Percentiles rank a stretch among this genome's conserved stretches.
Conservation (phyloP, 2,113 vertebrate species). For the Nasalis larvatus region DNA sequence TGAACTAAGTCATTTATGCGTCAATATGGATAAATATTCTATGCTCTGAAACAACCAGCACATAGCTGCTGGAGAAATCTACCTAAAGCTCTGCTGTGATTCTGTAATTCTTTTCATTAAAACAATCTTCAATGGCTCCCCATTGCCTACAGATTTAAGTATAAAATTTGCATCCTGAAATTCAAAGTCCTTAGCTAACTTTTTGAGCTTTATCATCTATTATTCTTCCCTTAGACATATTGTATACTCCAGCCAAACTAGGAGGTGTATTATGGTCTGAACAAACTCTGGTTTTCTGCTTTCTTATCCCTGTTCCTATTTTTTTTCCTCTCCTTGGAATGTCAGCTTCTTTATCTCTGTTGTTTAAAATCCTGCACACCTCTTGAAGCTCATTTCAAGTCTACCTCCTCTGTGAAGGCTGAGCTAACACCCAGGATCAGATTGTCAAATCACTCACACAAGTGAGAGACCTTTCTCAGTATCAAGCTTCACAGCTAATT, state of each 20-base stretch:
- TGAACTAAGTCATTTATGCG: not conserved
- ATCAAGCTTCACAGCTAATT: not conserved
- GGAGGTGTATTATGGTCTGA: not conserved
- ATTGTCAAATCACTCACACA: not conserved
- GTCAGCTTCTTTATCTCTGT: not conserved
- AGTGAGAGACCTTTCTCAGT: not conserved
- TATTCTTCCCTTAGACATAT: not conserved
- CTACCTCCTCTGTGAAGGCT: not conserved
- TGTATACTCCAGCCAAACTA: not conserved
- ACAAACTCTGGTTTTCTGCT: not conserved
- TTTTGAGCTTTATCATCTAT: not conserved
- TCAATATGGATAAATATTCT: not conserved
- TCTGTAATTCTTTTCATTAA: not conserved
- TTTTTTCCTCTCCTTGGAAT: not conserved
- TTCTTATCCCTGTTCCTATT: not conserved
- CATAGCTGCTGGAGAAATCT: not conserved
- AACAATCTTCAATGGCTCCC: not conserved
- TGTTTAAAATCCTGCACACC: not conserved
- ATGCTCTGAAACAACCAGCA: not conserved
- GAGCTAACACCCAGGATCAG: not conserved
- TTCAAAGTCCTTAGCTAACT: not conserved
- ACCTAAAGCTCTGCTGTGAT: not conserved
- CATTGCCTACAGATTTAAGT: not conserved
- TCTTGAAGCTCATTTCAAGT: constrained; percentile 10
- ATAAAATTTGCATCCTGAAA: not conserved